Evolutionary conservation across 2,113 vertebrate genomes (phyloP).

Genomic region (Daphoenositta chrysoptera): DNA sequence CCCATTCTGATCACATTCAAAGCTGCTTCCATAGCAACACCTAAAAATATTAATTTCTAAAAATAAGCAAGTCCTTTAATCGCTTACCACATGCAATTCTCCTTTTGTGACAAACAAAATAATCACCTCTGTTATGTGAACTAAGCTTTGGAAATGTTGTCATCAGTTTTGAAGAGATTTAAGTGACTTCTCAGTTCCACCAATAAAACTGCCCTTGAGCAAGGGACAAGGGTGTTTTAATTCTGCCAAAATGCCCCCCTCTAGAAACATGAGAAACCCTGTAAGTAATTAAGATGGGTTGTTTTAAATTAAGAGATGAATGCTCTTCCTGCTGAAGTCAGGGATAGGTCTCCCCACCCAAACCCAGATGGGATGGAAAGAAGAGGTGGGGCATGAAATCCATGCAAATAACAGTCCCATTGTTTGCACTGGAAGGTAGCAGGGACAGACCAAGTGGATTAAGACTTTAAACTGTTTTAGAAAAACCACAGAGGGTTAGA

Average conservation of each 20-base stretch:
- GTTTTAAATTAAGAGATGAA: not conserved
- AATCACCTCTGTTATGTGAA: not conserved
- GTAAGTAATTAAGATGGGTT: not conserved
- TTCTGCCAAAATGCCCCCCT: not conserved
- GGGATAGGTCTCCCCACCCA: not conserved
- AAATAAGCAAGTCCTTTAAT: not conserved
- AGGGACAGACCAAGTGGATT: not conserved
- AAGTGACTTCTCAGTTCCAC: not conserved
- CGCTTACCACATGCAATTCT: not conserved
- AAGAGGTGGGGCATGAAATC: not conserved
- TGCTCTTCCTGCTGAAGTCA: not conserved
- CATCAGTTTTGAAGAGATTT: not conserved
- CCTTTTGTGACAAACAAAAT: not conserved
- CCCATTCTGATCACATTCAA: not conserved
- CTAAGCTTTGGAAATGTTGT: not conserved
- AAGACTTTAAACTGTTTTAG: not conserved
- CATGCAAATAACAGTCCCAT: not conserved
- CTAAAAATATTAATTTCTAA: constrained; percentile 48
- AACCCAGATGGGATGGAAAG: not conserved
- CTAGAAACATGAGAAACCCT: not conserved
- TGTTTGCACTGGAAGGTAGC: not conserved
- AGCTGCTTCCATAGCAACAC: constrained; percentile 44
- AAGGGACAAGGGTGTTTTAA: not conserved
- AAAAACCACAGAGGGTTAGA: not conserved
- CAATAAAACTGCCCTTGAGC: not conserved